Evolutionary conservation across 2,888 invertebrate genomes (phyloP).

Genomic region (Nasonovia ribisnigri): DNA sequence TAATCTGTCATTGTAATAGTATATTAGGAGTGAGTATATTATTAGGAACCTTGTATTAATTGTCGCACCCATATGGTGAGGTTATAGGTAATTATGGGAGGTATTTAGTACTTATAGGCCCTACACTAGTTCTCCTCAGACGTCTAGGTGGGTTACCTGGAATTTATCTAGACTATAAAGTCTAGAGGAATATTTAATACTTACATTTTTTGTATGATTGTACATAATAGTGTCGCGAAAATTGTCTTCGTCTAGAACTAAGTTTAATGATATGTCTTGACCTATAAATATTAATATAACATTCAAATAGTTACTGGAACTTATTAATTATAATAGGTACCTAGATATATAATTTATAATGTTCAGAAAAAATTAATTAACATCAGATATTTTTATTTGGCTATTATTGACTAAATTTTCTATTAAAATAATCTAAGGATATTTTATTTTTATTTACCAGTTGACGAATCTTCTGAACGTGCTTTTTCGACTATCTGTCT

Average conservation of each 20-base stretch:
- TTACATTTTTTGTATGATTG: constrained; percentile 42
- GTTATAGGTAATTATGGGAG: not conserved
- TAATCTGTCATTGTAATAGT: no score
- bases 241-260: constrained; percentile 55
- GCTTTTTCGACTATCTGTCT: constrained; percentile 55
- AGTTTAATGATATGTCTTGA: constrained; percentile 51
- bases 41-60: no score
- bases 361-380: not conserved
- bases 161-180: not conserved
- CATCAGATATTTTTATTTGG: no score
- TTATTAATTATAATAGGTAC: not conserved
- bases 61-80: not conserved
- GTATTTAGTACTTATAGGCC: no score
- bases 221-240: constrained; percentile 39
- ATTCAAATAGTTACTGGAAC: not conserved
- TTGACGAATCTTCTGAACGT: constrained; percentile 51
- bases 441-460: constrained; percentile 28
- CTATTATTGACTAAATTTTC: no score
- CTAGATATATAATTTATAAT: not conserved
- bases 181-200: not conserved
- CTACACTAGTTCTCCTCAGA: no score
- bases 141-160: not conserved
- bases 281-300: not conserved
- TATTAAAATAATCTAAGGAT: not conserved
- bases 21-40: no score